Evolutionary conservation across 2,888 invertebrate genomes (phyloP), one percentile per base, ranked within the genome.

Genomic region (Hybos culiciformis): DNA sequence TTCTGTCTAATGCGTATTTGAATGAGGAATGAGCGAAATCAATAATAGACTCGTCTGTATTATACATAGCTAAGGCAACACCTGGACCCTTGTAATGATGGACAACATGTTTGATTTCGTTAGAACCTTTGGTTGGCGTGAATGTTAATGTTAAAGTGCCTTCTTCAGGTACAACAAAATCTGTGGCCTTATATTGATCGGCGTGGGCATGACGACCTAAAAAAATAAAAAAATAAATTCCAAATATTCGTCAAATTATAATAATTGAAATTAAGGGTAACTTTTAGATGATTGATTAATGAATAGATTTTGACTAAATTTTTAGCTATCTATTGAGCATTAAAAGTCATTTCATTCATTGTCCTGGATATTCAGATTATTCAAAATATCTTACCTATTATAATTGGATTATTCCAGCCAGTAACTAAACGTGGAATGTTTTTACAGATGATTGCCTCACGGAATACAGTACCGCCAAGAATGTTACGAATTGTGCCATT

Each of bases 141-240:
- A 81, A 97, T 20, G 77, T 75, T 42, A 97, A 70, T 59, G 90
- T 85, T 29, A 98, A 69, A 59, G 79, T 88, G 20, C 97, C 97
- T 39, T 81, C 76, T 6, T 85, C 83, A 39, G 94, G 93, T 1
- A 97, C 88, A 11, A 97, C 75, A 67, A 96, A 93, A 67, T 98
- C 97, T 12, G 91, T 92, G 0, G 96, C 96, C 68, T 90, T 91
- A 66, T 94, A 94, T 66, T 94, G 96, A 70, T 97, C 97, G 29
- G 88, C 97, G 61, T 96, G 90, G 42, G 97, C 97, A 62, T 98
- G 97, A 71, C 97, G 85, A 4, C n/a, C n/a, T n/a, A n/a, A n/a
- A n/a, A n/a, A n/a, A n/a, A n/a, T n/a, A n/a, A n/a, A n/a, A n/a
- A n/a, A n/a, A n/a, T n/a, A n/a, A n/a, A n/a, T n/a, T n/a, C n/a